These are phyloP conservation scores for Thymelicus sylvestris DNA, from an alignment of 2,888 invertebrate genomes.

Conservation along the genomic window DNA sequence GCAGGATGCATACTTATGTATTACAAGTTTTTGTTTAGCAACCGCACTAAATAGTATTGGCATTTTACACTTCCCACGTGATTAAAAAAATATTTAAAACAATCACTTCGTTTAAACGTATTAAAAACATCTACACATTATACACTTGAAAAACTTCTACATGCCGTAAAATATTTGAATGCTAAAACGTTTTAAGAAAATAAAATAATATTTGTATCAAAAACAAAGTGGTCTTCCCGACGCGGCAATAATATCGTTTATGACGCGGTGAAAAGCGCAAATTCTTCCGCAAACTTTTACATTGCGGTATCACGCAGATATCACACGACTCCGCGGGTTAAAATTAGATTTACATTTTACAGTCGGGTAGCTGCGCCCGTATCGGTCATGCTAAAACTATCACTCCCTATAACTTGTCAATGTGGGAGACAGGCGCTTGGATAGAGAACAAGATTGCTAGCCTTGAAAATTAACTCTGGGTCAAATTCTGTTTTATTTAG, in stretches of 20 bases:
- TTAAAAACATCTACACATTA: too few relatives aligned
- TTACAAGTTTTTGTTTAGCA: conserved; percentile 89
- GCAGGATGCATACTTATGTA: conserved; percentile 94
- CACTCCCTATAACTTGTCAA: conserved; percentile 65
- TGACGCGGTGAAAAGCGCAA: conserved; percentile 37
- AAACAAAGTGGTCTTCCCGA: conserved; percentile 8
- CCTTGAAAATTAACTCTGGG: neutral
- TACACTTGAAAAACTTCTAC: too few relatives aligned
- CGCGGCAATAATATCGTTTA: conserved; percentile 34
- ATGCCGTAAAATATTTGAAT: neutral
- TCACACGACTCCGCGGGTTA: conserved; percentile 56
- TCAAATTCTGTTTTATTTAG: too few relatives aligned
- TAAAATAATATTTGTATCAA: neutral
- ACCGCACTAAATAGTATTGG: conserved; percentile 96
- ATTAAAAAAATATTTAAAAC: too few relatives aligned
- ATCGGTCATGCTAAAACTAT: conserved; percentile 63
- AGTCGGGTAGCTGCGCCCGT: conserved; percentile 13
- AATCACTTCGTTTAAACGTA: too few relatives aligned
- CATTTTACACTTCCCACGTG: conserved; percentile 80
- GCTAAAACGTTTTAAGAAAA: neutral
- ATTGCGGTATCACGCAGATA: conserved; percentile 55
- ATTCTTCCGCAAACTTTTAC: conserved; percentile 50
- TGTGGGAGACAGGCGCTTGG: conserved; percentile 56
- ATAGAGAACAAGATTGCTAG: conserved; percentile 39
- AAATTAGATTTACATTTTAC: conserved; percentile 52